Conservation (phyloP, 2,888 invertebrate species). For the Papilio protenor region DNA sequence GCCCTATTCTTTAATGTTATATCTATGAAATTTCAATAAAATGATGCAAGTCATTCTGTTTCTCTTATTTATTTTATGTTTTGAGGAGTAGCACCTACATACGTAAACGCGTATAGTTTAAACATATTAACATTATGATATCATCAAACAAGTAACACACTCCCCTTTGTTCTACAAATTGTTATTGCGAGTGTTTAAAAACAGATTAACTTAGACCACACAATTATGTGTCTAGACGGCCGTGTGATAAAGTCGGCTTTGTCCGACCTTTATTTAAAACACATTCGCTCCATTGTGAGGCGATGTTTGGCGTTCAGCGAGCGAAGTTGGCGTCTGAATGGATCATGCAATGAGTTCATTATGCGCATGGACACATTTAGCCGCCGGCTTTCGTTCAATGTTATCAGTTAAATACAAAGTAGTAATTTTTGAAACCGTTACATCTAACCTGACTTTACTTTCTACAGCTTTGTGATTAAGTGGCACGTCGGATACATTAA, state of each 20-base stretch:
- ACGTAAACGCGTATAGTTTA: background rate
- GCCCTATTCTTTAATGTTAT: too few species aligned
- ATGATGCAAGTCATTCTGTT: background rate
- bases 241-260: conserved; percentile 44
- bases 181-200: conserved; percentile 40
- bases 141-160: conserved; percentile 18
- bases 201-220: conserved; percentile 42
- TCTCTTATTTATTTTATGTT: background rate
- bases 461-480: conserved; percentile 25
- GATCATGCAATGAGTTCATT: conserved; percentile 64
- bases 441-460: conserved; percentile 31
- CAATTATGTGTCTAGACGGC: conserved; percentile 54
- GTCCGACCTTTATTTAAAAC: conserved; percentile 47
- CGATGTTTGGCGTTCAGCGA: conserved; percentile 47
- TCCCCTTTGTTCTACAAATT: conserved; percentile 31
- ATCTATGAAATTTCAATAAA: background rate
- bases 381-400: conserved; percentile 61
- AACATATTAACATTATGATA: conserved; percentile 20
- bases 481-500: conserved; percentile 11
- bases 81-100: background rate
- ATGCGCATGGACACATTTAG: conserved; percentile 61
- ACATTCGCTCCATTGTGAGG: conserved; percentile 47
- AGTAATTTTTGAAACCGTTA: conserved; percentile 66
- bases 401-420: conserved; percentile 60
- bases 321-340: conserved; percentile 53